Percentiles rank a stretch among this genome's conserved stretches.
phyloP scores from a whole-genome alignment of 2,888 invertebrate species.

The Cordylochernes scorpioides region DNA sequence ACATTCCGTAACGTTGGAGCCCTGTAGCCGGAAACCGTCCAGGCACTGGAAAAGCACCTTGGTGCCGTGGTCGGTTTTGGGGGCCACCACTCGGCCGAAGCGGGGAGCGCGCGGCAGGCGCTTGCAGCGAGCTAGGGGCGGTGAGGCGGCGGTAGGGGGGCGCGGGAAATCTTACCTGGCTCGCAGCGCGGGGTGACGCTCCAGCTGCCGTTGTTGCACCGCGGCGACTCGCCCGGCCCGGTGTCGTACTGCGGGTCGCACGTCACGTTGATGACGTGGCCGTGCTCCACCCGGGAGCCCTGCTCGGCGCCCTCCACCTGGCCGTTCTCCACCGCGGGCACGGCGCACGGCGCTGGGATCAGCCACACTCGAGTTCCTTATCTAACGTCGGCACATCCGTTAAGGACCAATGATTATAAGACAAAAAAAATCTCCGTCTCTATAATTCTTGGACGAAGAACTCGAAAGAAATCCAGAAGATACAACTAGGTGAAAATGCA shows the following conservation, averaged over 20 bases:
- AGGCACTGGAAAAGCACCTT: constrained; percentile 73
- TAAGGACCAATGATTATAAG: too few species aligned
- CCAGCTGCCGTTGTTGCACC: constrained; percentile 90
- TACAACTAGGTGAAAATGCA: too few species aligned
- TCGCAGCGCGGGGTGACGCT: constrained; percentile 59
- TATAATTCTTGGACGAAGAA: too few species aligned
- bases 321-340: constrained; percentile 37
- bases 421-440: too few species aligned
- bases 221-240: constrained; percentile 37
- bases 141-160: too few species aligned
- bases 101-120: constrained; percentile 53
- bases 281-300: constrained; percentile 34
- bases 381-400: too few species aligned
- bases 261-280: constrained; percentile 42
- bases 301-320: constrained; percentile 17
- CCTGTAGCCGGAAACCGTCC: constrained; percentile 59
- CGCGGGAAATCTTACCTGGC: constrained; percentile 45
- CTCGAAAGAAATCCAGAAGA: constrained; percentile 23
- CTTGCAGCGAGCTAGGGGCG: constrained; percentile 38
- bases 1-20: constrained; percentile 52
- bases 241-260: constrained; percentile 47
- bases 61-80: constrained; percentile 86
- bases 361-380: not conserved
- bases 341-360: constrained; percentile 63
- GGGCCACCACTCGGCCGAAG: constrained; percentile 84